phyloP scores from a whole-genome alignment of 2,888 invertebrate species.

The Brassicogethes aeneus region DNA sequence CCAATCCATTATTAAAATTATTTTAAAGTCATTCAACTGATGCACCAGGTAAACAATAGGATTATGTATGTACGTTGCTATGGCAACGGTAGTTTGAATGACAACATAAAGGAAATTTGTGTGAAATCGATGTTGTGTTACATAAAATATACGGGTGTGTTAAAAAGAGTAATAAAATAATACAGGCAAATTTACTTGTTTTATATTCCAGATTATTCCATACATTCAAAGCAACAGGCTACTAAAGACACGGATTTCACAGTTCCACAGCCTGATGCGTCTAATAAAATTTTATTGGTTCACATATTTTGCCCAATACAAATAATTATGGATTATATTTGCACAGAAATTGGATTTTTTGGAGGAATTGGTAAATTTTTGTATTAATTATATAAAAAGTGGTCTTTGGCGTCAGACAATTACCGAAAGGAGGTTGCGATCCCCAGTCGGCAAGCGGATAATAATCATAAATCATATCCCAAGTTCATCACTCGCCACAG shows the following conservation, averaged over 20 bases:
- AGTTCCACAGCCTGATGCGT: too few species aligned
- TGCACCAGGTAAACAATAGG: too few species aligned
- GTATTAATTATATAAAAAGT: neutral
- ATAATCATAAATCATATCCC: too few species aligned
- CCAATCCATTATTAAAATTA: slow-evolving; percentile 44
- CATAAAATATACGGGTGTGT: slow-evolving; percentile 22
- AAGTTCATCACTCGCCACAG: too few species aligned
- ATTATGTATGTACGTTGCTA: too few species aligned
- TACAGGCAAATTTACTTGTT: neutral
- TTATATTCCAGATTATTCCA: neutral
- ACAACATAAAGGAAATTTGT: slow-evolving; percentile 32
- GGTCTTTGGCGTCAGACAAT: too few species aligned
- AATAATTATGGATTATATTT: slow-evolving; percentile 35
- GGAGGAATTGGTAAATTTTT: slow-evolving; percentile 11
- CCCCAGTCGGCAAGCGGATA: too few species aligned
- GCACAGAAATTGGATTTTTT: slow-evolving; percentile 12
- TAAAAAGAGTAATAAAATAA: neutral
- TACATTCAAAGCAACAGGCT: neutral
- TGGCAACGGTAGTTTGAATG: too few species aligned
- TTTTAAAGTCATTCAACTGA: neutral
- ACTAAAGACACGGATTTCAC: too few species aligned
- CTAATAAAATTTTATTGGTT: slow-evolving; percentile 28
- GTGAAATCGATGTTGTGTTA: slow-evolving; percentile 19
- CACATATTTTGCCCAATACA: slow-evolving; percentile 38
- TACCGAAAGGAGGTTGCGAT: too few species aligned